Base-by-base conservation (phyloP, 2,113 vertebrate species). In the Synchiropus splendidus region DNA sequence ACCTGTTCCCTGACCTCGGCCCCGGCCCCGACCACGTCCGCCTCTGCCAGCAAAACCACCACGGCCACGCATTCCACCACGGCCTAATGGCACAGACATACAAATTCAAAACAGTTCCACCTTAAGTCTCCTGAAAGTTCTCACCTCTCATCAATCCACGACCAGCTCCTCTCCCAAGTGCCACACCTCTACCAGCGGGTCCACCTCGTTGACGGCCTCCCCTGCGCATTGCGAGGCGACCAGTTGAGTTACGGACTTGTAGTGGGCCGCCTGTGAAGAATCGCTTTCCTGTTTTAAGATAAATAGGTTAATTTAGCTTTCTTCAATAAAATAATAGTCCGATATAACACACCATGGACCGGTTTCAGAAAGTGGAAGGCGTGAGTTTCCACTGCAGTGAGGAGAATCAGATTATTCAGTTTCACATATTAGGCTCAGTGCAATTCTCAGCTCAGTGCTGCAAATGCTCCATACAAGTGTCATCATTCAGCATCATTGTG, bases 171-270 rank as follows among this genome's bases (percentile, higher is more conserved):
- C 91, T 74, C 0, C 88, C 87, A 59, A 89, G 76, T 17, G 77
- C 58, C 6, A 85, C 90, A 13, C 91, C 92, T 0, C 93, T 88
- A 36, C 90, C 89, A 36, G 77, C 5, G 6, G 75, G 21, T 34
- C 86, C 91, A 5, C 91, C 92, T 0, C 83, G 78, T 6, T 82
- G 68, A 1, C 85, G 74, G 47, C 81, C 79, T 18, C 83, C 85
- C 74, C 92, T 82, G 36, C 89, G 87, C 61, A 97, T 80, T 1
- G 87, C 85, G 72, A 91, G 74, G 31, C 92, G 80, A n/a, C 89
- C 87, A 11, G 85, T 80, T 1, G 88, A 53, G 0, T 90, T 91
- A 9, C 92, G 83, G 9, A 90, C 92, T 6, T 90, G 86, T 50
- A 93, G 84, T 48, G 86, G 75, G 45, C 72, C 74, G 62, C 90